Evolutionary conservation across 2,797 vertebrate species (phyloP), one percentile per base, ranked within the genome.

Genomic region (Holocentrus rufus): DNA sequence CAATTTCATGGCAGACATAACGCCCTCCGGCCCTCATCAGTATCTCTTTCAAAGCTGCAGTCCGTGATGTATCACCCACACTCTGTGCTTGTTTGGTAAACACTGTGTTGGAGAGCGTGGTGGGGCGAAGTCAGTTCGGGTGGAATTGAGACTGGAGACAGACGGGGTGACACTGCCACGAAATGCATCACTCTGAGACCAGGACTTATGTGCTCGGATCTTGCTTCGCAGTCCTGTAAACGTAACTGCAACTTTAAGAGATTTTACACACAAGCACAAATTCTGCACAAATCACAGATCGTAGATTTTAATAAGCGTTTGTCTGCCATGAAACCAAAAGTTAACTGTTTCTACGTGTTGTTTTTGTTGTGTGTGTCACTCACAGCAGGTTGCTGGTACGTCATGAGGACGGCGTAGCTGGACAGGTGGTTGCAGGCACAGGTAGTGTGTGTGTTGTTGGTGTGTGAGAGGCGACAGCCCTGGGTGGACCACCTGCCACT

Each of bases 381-480:
- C 57, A 94, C 96, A 85, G 94, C 93, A 14, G 95, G 95, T 77
- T 96, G 94, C 2, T 94, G 93, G 85, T 95, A 96, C 0, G 94
- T 96, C 96, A 98, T 98, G 75, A 98, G 94, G 69, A 98, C 94
- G 0, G 95, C 96, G 8, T 97, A 97, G 90, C 96, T 97, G 91
- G 96, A 97, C 85, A 98, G 95, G 90, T 98, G 96, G 87, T 95
- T 97, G 91, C 97, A 98, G 86, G 96, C 95, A 49, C 96, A 98
- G 22, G 95, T 96, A 20, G 96, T 97, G 87, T 98, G 96, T 7
- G 96, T 97, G 91, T 95, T 95, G 92, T 98, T 98, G 90, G 95
- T 95, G 80, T 95, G 93, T 36, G 96, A 80, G 84, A 96, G 91
- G 25, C 95, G 95, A 83, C 97, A 98, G 85, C 96, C 97, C 88